Evolutionary conservation across 2,797 vertebrate genomes (phyloP).

Genomic region (Sandelia bainsii): DNA sequence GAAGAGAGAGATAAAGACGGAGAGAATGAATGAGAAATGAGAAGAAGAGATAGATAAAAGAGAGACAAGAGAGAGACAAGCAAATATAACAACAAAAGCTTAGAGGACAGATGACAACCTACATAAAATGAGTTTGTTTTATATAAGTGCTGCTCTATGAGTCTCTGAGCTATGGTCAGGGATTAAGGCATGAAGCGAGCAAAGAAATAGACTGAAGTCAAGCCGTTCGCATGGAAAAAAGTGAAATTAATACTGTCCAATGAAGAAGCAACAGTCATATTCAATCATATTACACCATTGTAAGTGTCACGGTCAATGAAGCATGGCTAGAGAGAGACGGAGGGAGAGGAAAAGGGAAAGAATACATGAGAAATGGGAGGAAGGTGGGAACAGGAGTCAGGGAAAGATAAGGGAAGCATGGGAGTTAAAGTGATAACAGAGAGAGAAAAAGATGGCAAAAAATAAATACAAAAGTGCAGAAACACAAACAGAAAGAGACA

Average conservation of each 20-base stretch:
- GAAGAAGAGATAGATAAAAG: constrained; percentile 14
- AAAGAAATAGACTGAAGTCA: constrained; percentile 31
- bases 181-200: constrained; percentile 20
- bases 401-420: constrained; percentile 5
- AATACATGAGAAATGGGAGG: background rate
- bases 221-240: constrained; percentile 31
- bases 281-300: constrained; percentile 56
- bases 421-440: constrained; percentile 14
- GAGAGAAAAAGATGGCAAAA: background rate
- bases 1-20: constrained; percentile 13
- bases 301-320: constrained; percentile 41
- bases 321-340: constrained; percentile 18
- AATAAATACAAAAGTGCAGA: background rate
- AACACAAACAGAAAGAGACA: constrained; percentile 27
- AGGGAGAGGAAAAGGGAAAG: background rate
- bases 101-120: background rate
- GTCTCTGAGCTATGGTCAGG: constrained; percentile 40
- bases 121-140: background rate
- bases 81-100: constrained; percentile 1
- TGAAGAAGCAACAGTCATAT: constrained; percentile 51
- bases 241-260: constrained; percentile 55
- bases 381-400: background rate
- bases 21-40: constrained; percentile 9
- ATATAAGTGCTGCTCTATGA: background rate
- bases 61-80: constrained; percentile 1